phyloP scores from a whole-genome alignment of 2,113 vertebrate species.

The Tauraco erythrolophus region DNA sequence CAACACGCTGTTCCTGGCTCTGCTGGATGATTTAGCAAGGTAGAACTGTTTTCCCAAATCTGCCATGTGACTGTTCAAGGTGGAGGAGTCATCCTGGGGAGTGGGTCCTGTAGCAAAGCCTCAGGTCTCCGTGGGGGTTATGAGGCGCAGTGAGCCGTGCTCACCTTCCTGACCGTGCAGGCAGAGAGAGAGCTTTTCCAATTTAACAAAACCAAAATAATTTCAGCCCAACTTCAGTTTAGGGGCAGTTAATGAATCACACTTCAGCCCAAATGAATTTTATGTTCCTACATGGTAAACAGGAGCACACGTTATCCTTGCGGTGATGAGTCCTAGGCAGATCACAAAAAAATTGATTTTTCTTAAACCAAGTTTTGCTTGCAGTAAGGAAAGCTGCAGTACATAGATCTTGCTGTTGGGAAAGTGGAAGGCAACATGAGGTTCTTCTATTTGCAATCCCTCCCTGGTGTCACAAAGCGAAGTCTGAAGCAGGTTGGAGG shows the following conservation, averaged over 20 bases:
- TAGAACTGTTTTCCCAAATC: neutral
- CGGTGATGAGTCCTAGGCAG: constrained; percentile 31
- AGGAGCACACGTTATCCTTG: constrained; percentile 60
- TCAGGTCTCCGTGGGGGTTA: neutral
- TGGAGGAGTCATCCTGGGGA: fast-evolving
- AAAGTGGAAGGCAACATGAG: constrained; percentile 55
- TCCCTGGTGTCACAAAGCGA: constrained; percentile 38
- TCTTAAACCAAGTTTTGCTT: constrained; percentile 41
- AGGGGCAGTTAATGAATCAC: neutral
- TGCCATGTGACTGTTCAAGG: neutral
- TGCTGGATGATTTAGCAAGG: neutral
- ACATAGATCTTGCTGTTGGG: constrained; percentile 71
- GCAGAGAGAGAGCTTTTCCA: neutral
- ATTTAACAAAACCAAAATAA: neutral
- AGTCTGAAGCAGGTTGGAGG: neutral
- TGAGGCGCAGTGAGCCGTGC: neutral
- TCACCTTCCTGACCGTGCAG: fast-evolving
- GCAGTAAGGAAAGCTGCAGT: constrained; percentile 30
- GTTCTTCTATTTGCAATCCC: constrained; percentile 54
- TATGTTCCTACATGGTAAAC: constrained; percentile 67
- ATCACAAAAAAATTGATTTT: constrained; percentile 68
- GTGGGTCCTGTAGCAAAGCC: neutral
- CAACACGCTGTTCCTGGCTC: neutral
- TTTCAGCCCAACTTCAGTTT: neutral
- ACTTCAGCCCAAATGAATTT: neutral